These are phyloP conservation scores for Psittacula cyanocephala DNA, from an alignment of 2,113 vertebrate species.

Conservation along the genomic window DNA sequence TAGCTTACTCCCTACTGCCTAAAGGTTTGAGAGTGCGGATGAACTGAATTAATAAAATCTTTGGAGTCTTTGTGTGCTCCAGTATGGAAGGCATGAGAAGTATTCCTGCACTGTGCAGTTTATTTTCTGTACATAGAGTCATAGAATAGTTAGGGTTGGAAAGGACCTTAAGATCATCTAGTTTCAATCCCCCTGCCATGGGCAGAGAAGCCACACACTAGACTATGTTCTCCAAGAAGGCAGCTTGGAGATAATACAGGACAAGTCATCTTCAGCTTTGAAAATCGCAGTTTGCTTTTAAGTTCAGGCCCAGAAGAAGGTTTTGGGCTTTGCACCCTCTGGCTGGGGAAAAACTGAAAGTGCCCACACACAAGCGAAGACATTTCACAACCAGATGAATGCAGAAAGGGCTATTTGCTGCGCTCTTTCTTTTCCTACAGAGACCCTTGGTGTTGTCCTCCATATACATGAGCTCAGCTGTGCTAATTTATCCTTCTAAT, in stretches of 20 bases:
- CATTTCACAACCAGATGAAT: neutral
- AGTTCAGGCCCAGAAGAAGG: neutral
- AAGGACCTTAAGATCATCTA: neutral
- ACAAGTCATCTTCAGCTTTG: neutral
- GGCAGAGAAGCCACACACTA: neutral
- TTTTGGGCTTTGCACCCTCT: neutral
- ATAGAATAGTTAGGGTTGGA: neutral
- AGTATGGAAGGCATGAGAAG: conserved; percentile 25
- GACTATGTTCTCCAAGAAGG: neutral
- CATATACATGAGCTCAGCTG: neutral
- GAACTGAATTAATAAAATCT: conserved; percentile 59
- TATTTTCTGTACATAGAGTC: neutral
- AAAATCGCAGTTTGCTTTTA: neutral
- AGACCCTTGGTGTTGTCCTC: neutral
- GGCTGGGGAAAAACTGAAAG: neutral
- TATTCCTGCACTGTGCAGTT: conserved; percentile 21
- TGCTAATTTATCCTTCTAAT: neutral
- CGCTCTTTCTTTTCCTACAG: neutral
- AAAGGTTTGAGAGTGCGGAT: conserved; percentile 15
- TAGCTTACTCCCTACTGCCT: conserved; percentile 62
- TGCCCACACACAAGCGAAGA: neutral
- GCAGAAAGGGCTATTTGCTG: neutral
- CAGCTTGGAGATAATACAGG: neutral
- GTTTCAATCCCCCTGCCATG: neutral
- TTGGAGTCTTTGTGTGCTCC: conserved; percentile 46